Percentiles rank a stretch among this genome's conserved stretches.
Evolutionary conservation across 2,113 vertebrate genomes (phyloP).

Genomic region (Brachirus orientalis): DNA sequence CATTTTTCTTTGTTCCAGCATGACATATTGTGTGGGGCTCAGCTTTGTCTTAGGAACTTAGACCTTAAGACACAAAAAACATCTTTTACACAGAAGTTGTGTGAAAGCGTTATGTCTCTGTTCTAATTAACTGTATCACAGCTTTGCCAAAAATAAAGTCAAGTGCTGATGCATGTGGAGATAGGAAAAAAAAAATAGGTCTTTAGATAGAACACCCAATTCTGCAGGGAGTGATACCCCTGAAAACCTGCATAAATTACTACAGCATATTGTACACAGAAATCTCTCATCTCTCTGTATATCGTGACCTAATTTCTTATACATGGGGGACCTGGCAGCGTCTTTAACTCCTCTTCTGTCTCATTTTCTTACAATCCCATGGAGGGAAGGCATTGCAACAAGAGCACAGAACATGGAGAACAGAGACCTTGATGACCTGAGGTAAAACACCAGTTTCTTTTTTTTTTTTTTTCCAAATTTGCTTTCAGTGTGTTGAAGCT

Average conservation of each 20-base stretch:
- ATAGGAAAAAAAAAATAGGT: constrained; percentile 38
- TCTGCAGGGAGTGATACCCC: constrained; percentile 57
- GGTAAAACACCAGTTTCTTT: constrained; percentile 46
- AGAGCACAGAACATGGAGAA: constrained; percentile 33
- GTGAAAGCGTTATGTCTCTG: constrained; percentile 53
- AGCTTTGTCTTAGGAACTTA: constrained; percentile 32
- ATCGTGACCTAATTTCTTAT: constrained; percentile 76
- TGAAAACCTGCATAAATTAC: constrained; percentile 77
- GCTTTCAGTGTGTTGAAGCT: too few relatives aligned
- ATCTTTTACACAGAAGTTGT: constrained; percentile 16
- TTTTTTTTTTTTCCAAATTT: too few relatives aligned
- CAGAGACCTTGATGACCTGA: constrained; percentile 15
- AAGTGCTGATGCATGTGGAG: constrained; percentile 50
- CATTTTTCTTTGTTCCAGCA: constrained; percentile 11
- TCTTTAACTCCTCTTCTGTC: constrained; percentile 60
- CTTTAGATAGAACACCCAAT: constrained; percentile 65
- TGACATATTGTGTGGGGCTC: constrained; percentile 23
- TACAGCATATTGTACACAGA: constrained; percentile 60
- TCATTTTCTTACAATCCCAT: constrained; percentile 40
- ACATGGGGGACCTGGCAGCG: constrained; percentile 68
- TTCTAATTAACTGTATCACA: constrained; percentile 73
- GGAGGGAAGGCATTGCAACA: constrained; percentile 33
- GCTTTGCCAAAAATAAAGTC: constrained; percentile 64
- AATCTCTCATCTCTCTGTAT: constrained; percentile 65
- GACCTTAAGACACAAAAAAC: constrained; percentile 36